Evolutionary conservation across 2,113 vertebrate species (phyloP).

Genomic region (Bos javanicus): DNA sequence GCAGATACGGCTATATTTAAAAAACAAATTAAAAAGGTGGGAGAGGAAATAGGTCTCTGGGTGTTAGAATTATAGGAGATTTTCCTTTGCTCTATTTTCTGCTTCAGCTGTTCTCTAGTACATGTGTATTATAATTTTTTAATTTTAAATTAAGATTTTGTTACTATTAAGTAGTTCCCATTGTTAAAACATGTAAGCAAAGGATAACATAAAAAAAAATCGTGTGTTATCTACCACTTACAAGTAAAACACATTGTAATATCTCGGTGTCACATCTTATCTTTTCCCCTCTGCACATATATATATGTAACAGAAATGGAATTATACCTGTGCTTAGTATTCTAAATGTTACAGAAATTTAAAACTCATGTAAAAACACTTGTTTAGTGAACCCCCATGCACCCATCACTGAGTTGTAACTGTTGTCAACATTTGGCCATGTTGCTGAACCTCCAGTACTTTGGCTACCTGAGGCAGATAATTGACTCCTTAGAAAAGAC

Average conservation of each 20-base stretch:
- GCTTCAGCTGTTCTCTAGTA: neutral
- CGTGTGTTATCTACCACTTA: neutral
- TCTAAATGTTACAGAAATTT: constrained; percentile 12
- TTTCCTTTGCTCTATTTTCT: constrained; percentile 12
- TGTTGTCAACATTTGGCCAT: neutral
- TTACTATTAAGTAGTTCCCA: neutral
- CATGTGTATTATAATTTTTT: neutral
- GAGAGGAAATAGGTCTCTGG: neutral
- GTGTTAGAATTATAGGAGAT: neutral
- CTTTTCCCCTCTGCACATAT: neutral
- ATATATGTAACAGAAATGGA: constrained; percentile 5
- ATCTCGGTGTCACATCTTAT: neutral
- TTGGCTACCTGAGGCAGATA: neutral
- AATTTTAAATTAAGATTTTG: neutral
- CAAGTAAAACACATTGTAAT: neutral
- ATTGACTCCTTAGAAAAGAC: neutral
- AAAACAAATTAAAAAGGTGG: neutral
- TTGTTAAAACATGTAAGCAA: neutral
- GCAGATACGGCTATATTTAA: neutral
- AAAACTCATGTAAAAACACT: neutral
- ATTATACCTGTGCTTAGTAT: neutral
- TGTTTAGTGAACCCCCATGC: neutral
- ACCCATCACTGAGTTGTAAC: neutral
- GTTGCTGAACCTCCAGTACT: neutral
- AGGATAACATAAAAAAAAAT: neutral